These are phyloP conservation scores for Oreohelix idahoensis DNA, from an alignment of 1,140 invertebrate genomes.

Conservation along the genomic window DNA sequence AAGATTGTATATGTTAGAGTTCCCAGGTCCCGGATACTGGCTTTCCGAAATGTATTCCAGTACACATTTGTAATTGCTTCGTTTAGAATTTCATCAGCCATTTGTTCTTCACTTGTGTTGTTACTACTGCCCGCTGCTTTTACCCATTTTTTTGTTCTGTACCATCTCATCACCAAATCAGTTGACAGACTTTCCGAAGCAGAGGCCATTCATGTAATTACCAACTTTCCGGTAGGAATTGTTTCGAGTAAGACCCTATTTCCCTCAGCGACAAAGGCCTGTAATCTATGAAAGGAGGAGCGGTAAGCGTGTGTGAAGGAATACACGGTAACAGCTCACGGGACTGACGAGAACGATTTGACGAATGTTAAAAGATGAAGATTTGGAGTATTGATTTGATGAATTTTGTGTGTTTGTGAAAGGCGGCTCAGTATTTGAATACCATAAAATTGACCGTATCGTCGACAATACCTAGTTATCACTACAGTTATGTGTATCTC, in stretches of 20 bases:
- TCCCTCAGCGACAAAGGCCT: constrained; percentile 14
- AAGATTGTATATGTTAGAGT: no score
- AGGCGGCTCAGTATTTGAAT: no score
- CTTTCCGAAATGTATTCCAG: no score
- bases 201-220: constrained; percentile 23
- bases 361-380: neutral
- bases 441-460: no score
- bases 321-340: constrained; percentile 8
- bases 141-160: neutral
- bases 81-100: constrained; percentile 1
- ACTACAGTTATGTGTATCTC: no score
- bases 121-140: neutral
- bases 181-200: neutral
- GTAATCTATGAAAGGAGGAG: constrained; percentile 17
- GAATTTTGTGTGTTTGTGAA: no score
- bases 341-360: neutral
- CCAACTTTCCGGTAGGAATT: constrained; percentile 34
- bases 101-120: neutral
- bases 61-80: no score
- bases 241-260: constrained; percentile 17
- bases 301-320: constrained; percentile 4
- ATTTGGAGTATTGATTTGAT: neutral
- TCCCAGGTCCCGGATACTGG: no score
- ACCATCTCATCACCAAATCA: constrained; percentile 21
- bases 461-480: no score